These are phyloP conservation scores for Heliconius himera DNA, from an alignment of 1,140 invertebrate species.

Conservation along the genomic window DNA sequence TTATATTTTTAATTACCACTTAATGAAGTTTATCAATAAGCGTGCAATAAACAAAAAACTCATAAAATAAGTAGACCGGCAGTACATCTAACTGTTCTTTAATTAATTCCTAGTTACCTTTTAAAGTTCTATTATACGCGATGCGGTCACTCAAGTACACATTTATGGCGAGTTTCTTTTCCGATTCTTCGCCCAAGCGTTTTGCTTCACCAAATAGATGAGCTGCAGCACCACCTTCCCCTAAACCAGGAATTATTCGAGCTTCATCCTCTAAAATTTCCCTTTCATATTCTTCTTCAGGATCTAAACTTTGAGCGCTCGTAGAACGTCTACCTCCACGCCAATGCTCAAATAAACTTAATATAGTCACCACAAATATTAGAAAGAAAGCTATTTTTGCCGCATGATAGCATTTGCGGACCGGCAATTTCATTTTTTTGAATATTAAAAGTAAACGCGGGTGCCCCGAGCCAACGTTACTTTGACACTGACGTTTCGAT, in stretches of 20 bases:
- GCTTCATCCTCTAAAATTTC: slow-evolving; percentile 67
- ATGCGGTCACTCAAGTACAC: slow-evolving; percentile 74
- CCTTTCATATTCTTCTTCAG: slow-evolving; percentile 59
- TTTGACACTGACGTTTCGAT: slow-evolving; percentile 57
- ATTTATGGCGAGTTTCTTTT: slow-evolving; percentile 70
- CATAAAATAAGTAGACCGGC: slow-evolving; percentile 23
- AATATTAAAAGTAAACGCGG: slow-evolving; percentile 37
- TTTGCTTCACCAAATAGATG: slow-evolving; percentile 60
- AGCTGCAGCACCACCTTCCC: slow-evolving; percentile 64
- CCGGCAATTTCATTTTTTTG: slow-evolving; percentile 63
- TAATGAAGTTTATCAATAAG: slow-evolving; percentile 3
- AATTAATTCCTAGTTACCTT: slow-evolving; percentile 52
- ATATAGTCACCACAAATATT: slow-evolving; percentile 57
- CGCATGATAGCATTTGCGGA: slow-evolving; percentile 68
- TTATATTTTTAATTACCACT: not conserved
- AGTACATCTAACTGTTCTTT: slow-evolving; percentile 35
- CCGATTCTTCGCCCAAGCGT: slow-evolving; percentile 63
- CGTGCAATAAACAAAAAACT: slow-evolving; percentile 8
- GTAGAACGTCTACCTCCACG: slow-evolving; percentile 62
- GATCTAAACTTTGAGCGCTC: slow-evolving; percentile 46
- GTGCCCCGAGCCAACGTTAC: slow-evolving; percentile 33
- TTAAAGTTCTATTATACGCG: slow-evolving; percentile 69
- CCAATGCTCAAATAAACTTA: slow-evolving; percentile 68
- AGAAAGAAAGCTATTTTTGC: slow-evolving; percentile 61
- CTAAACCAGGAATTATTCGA: slow-evolving; percentile 64